Conservation (phyloP, 1,140 invertebrate species). For the Rhagoletis pomonella region DNA sequence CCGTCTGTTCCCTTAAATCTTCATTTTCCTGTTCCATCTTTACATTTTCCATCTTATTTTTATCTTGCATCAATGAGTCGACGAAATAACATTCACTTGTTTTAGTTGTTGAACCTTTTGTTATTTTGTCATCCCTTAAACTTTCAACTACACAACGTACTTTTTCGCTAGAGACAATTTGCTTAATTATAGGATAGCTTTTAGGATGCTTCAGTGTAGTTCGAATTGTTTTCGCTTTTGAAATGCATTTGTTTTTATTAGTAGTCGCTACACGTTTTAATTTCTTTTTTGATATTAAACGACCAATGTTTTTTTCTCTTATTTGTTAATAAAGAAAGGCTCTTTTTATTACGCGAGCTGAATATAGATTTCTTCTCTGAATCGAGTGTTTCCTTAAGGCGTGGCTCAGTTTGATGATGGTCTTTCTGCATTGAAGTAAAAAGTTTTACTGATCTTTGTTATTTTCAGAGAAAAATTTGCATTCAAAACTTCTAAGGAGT, state of each 20-base stretch:
- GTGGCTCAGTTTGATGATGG: background rate
- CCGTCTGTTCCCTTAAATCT: background rate
- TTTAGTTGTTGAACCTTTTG: too few relatives aligned
- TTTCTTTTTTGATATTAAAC: background rate
- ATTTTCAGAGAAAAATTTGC: too few relatives aligned
- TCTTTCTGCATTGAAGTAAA: background rate
- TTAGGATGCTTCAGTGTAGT: background rate
- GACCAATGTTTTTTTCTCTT: background rate
- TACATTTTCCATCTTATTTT: background rate
- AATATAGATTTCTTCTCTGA: background rate
- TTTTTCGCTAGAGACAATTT: background rate
- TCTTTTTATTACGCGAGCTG: background rate
- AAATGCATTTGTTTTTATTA: background rate
- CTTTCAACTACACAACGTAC: slow-evolving; percentile 8
- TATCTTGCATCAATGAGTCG: too few relatives aligned
- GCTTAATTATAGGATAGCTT: background rate
- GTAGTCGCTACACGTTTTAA: background rate
- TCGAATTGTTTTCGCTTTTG: background rate
- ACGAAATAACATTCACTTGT: too few relatives aligned
- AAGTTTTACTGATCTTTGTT: too few relatives aligned
- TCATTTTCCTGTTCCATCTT: background rate
- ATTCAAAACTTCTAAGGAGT: too few relatives aligned
- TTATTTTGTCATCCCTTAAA: background rate
- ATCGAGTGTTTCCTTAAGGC: background rate
- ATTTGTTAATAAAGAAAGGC: background rate